Conservation (phyloP, 2,888 invertebrate genomes). For the Yponomeuta plumbellus region DNA sequence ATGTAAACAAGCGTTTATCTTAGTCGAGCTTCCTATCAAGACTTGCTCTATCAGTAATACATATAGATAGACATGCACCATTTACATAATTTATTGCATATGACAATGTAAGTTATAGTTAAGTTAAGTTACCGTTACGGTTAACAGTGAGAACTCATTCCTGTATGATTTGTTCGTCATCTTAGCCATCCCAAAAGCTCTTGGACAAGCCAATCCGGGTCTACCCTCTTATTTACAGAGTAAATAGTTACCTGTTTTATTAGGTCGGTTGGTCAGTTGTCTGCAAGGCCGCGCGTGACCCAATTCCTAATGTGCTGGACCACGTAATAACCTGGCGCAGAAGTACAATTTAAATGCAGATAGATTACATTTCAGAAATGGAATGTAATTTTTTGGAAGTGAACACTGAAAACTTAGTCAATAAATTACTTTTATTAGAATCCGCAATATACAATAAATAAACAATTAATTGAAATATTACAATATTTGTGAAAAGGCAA, state of each 20-base stretch:
- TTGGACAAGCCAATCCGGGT: background rate
- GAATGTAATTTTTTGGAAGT: too few relatives aligned
- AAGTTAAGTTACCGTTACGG: too few relatives aligned
- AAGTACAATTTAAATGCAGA: background rate
- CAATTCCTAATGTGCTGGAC: slow-evolving; percentile 39
- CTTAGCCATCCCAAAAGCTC: background rate
- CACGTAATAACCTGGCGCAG: background rate
- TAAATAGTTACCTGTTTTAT: slow-evolving; percentile 5
- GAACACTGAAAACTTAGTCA: too few relatives aligned
- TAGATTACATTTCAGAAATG: too few relatives aligned
- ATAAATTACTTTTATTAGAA: too few relatives aligned
- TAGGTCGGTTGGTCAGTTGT: background rate
- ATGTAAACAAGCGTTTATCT: background rate
- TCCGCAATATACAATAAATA: too few relatives aligned
- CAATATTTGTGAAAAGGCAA: too few relatives aligned
- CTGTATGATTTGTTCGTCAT: background rate
- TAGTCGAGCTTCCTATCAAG: background rate
- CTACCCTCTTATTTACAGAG: background rate
- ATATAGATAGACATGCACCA: background rate
- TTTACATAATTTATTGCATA: too few relatives aligned
- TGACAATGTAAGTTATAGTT: too few relatives aligned
- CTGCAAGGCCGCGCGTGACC: slow-evolving; percentile 57
- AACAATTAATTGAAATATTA: too few relatives aligned
- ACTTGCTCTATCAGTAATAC: background rate
- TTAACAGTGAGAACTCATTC: background rate